Percentiles rank a stretch among this genome's conserved stretches.
These are phyloP conservation scores for Enteromius viviparus DNA, from an alignment of 2,797 vertebrate genomes.

Conservation along the genomic window DNA sequence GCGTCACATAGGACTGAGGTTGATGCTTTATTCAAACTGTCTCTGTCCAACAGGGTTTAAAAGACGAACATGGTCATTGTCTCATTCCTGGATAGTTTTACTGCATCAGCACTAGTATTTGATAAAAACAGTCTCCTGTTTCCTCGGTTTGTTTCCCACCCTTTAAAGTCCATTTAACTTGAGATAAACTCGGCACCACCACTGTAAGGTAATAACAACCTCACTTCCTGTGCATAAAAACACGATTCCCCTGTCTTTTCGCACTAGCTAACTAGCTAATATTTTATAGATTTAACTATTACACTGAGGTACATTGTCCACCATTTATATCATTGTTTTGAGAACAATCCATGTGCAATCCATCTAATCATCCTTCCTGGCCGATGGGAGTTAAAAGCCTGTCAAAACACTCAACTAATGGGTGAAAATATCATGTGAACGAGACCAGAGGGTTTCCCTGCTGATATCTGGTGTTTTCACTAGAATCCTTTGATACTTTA, in stretches of 20 bases:
- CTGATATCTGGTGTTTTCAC: constrained; percentile 33
- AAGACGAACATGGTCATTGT: neutral
- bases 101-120: constrained; percentile 1
- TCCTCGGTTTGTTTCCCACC: constrained; percentile 16
- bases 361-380: constrained; percentile 4
- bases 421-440: constrained; percentile 12
- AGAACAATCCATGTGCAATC: constrained; percentile 14
- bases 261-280: neutral
- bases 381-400: constrained; percentile 39
- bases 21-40: neutral
- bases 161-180: constrained; percentile 15
- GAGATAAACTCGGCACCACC: constrained; percentile 28
- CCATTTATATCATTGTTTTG: constrained; percentile 10
- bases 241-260: constrained; percentile 8
- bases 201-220: constrained; percentile 61
- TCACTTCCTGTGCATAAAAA: constrained; percentile 49
- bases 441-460: neutral
- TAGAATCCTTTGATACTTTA: constrained; percentile 27
- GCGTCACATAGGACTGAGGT: neutral
- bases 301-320: neutral
- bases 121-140: constrained; percentile 37
- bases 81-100: constrained; percentile 16
- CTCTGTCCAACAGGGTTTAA: neutral
- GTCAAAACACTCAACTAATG: constrained; percentile 33
- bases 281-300: neutral